Evolutionary conservation across 2,113 vertebrate species (phyloP), one percentile per base, ranked within the genome.

Genomic region (Tauraco erythrolophus): DNA sequence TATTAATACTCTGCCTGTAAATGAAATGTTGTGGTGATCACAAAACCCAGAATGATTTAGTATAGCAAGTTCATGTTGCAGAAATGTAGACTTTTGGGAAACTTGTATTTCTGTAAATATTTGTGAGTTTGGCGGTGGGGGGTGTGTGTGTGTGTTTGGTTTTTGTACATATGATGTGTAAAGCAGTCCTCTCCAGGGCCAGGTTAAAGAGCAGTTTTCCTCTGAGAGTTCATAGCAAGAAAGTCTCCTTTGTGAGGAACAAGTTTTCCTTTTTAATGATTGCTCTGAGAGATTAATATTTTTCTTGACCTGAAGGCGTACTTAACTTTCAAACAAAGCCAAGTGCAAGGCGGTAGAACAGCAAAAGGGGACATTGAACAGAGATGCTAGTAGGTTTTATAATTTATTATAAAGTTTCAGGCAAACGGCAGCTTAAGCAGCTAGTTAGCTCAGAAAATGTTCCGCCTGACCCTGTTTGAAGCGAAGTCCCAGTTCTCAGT

Each of bases 261-360:
- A 53, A 90, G 54, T 37, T 85, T 94, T 76, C 46, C 50, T 65
- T 85, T 91, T 87, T 88, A 97, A 97, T 93, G 84, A 92, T 94
- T 95, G 62, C 79, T 93, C 31, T 72, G 22, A 23, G 71, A 86
- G 97, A 84, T 97, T 93, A 94, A 95, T 91, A 56, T 94, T 96
- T 96, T 82, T 93, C 94, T 85, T 92, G 93, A 94, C 93, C 89
- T 35, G 65, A 58, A 93, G 57, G 35, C 37, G 10, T 48, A 11
- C 58, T 94, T 91, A 39, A 68, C 72, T 91, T 95, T 66, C 77
- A 89, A 91, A 84, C 48, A 57, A 76, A 89, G 57, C 48, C 35
- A 79, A 75, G 30, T 58, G 33, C 70, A 76, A 80, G 51, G 37
- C 91, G 87, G 60, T 31, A 92, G 81, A 88, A 41, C 35, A 64